Evolutionary conservation across 2,797 vertebrate species (phyloP).

Genomic region (Chrysolophus pictus): DNA sequence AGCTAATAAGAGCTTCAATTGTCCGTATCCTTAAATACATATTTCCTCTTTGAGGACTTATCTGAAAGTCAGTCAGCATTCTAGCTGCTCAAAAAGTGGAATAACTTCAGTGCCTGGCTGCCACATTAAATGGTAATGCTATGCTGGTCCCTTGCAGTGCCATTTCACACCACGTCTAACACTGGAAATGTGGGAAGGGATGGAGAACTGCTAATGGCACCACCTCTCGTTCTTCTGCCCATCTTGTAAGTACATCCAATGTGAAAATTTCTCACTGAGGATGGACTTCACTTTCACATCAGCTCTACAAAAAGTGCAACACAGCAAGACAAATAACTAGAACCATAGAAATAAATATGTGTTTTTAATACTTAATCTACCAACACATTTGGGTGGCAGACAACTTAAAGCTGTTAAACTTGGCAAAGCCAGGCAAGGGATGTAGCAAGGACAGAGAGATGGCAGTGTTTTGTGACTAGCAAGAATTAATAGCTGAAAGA

Average conservation of each 20-base stretch:
- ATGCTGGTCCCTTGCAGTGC: not conserved
- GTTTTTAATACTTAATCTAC: not conserved
- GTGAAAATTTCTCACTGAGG: not conserved
- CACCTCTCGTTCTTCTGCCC: not conserved
- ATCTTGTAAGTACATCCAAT: not conserved
- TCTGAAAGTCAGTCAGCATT: not conserved
- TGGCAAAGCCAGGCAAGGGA: not conserved
- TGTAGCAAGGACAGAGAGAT: not conserved
- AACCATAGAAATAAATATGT: not conserved
- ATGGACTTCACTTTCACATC: not conserved
- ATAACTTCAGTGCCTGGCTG: not conserved
- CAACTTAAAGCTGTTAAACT: not conserved
- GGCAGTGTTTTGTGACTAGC: not conserved
- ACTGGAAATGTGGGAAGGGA: not conserved
- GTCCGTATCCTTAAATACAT: not conserved
- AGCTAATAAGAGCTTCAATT: constrained; percentile 4
- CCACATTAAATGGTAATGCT: not conserved
- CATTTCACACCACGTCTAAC: not conserved
- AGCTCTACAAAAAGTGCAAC: not conserved
- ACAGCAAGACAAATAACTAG: not conserved
- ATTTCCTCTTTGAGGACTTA: not conserved
- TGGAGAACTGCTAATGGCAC: not conserved
- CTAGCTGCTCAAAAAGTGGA: not conserved
- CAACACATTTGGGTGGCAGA: not conserved
- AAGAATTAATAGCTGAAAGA: not conserved